A percentile compares a stretch with the other conserved stretches of the same genome.
Conservation (phyloP, 2,888 invertebrate species). For the Cinara cedri region DNA sequence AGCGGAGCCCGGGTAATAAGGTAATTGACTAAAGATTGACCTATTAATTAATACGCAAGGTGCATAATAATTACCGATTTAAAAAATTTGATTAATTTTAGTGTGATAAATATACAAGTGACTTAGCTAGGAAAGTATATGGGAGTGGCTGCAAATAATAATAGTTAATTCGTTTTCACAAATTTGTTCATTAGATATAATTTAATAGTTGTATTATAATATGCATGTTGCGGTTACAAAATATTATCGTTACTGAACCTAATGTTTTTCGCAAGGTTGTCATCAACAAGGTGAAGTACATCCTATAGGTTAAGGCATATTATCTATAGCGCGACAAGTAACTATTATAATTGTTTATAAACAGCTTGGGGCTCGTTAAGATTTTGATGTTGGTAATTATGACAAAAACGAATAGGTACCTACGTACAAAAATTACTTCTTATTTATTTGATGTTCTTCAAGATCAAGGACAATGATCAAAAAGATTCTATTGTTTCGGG, state of each 20-base stretch:
- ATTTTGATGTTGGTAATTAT: background rate
- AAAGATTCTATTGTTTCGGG: no score
- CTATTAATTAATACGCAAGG: no score
- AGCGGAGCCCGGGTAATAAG: no score
- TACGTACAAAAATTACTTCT: background rate
- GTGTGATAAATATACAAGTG: no score
- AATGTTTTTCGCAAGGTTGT: conserved; percentile 36
- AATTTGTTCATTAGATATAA: conserved; percentile 10
- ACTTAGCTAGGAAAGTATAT: no score
- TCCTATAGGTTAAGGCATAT: background rate
- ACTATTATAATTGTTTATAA: conserved; percentile 17
- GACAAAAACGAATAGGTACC: background rate
- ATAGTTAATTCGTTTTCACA: background rate
- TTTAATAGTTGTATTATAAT: background rate
- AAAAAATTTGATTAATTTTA: no score
- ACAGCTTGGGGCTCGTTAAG: conserved; percentile 2
- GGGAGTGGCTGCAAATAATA: no score
- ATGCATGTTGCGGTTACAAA: background rate
- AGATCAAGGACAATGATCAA: no score
- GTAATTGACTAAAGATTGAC: no score
- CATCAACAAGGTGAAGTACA: conserved; percentile 37
- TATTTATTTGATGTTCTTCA: background rate
- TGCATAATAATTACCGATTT: no score
- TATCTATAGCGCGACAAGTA: background rate
- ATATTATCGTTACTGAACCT: background rate